Conservation (phyloP, 30 jellyfish, hydroid and myxozoan species). For the Clytia hemisphaerica region DNA sequence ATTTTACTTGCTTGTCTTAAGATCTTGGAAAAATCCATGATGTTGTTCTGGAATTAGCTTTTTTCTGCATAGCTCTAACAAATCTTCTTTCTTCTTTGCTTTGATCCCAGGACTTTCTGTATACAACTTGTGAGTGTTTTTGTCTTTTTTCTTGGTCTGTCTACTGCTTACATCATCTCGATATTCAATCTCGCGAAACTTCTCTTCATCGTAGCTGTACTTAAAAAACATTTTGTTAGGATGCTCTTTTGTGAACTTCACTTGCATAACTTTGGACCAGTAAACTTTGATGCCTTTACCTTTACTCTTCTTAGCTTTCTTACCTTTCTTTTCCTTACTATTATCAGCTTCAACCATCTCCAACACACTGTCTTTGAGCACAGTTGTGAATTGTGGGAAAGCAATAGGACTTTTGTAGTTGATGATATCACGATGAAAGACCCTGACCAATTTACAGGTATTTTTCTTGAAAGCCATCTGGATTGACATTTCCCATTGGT, state of each 20-base stretch:
- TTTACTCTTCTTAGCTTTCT: background rate
- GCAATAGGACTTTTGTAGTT: background rate
- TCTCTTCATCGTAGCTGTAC: background rate
- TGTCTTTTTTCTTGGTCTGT: too few relatives aligned
- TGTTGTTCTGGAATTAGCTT: too few relatives aligned
- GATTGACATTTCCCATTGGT: conserved; percentile 17
- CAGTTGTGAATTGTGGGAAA: background rate
- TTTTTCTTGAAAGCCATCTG: conserved; percentile 5
- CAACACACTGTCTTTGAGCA: background rate
- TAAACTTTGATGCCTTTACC: conserved; percentile 3
- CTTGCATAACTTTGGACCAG: background rate
- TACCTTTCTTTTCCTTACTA: too few relatives aligned
- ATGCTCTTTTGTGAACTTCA: background rate
- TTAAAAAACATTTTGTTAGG: background rate
- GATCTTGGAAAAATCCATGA: too few relatives aligned
- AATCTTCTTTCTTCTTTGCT: too few relatives aligned
- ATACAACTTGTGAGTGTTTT: too few relatives aligned
- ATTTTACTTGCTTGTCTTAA: too few relatives aligned
- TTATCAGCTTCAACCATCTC: too few relatives aligned
- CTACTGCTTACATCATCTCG: too few relatives aligned
- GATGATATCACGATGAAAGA: background rate
- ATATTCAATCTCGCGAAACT: too few relatives aligned
- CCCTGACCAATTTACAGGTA: background rate
- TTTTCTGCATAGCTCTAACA: too few relatives aligned
- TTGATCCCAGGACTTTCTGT: too few relatives aligned